A percentile compares a stretch with the other conserved stretches of the same genome.
phyloP scores from a whole-genome alignment of 2,797 vertebrate species.

The Epinephelus awoara region DNA sequence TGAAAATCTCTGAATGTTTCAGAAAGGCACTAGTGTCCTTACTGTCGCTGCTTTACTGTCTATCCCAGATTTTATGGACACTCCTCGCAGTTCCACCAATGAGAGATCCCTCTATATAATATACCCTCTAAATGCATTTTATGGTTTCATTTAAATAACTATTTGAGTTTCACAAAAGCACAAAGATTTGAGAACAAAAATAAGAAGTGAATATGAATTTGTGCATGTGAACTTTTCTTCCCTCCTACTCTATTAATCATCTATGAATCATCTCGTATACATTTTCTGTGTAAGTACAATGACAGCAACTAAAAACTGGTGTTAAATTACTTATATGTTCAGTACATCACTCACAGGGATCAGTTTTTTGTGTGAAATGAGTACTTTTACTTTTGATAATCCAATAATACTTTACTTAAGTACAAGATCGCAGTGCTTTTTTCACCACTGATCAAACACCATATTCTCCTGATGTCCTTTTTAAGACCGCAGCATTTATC shows the following conservation, averaged over 20 bases:
- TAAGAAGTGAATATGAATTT: too few relatives aligned
- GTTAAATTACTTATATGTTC: too few relatives aligned
- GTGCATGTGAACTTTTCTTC: too few relatives aligned
- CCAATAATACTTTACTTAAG: background rate
- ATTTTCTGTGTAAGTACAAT: too few relatives aligned
- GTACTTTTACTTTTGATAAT: background rate
- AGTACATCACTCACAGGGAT: too few relatives aligned
- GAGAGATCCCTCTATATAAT: background rate
- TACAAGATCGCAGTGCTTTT: background rate
- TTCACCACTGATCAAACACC: background rate
- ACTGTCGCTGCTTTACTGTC: too few relatives aligned
- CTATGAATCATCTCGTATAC: background rate
- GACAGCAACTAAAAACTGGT: too few relatives aligned
- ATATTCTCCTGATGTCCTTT: constrained; percentile 13
- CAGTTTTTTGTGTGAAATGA: too few relatives aligned
- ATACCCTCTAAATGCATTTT: background rate
- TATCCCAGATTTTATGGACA: too few relatives aligned
- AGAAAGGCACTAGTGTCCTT: too few relatives aligned
- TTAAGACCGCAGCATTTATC: constrained; percentile 15
- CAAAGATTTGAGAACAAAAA: background rate
- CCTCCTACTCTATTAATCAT: background rate
- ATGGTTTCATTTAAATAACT: background rate
- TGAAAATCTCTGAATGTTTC: too few relatives aligned
- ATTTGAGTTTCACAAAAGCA: too few relatives aligned
- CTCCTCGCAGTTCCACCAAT: background rate